Conservation (phyloP, 2,113 vertebrate genomes). For the Muntiacus muntjak region DNA sequence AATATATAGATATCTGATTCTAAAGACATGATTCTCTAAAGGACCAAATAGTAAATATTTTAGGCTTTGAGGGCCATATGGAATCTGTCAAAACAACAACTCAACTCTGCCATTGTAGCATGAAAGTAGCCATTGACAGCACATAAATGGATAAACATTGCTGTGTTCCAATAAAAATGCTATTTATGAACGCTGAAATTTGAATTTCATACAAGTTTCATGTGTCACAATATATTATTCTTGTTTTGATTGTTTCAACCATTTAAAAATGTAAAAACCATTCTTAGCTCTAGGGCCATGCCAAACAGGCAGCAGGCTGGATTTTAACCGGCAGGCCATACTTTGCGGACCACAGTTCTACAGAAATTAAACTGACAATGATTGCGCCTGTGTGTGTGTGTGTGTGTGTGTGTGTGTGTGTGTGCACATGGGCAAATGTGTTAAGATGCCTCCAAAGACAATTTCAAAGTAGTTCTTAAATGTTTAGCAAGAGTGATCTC, state of each 20-base stretch:
- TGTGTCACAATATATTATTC: neutral
- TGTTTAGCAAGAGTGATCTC: neutral
- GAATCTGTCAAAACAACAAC: neutral
- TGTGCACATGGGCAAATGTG: neutral
- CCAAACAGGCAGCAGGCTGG: neutral
- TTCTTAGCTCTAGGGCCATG: neutral
- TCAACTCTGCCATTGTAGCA: neutral
- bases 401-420: no score
- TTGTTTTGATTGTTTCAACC: neutral
- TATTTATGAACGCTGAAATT: neutral
- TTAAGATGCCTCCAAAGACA: neutral
- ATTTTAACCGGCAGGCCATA: neutral
- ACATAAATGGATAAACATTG: neutral
- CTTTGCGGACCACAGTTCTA: neutral
- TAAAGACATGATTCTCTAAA: neutral
- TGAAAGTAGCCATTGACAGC: neutral
- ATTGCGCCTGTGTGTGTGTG: rapidly evolving
- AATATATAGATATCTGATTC: neutral
- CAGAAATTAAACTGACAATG: neutral
- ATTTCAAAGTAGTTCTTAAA: neutral
- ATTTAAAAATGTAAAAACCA: neutral
- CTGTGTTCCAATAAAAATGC: neutral
- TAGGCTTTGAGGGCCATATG: neutral
- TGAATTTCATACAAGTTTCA: neutral
- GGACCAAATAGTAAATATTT: neutral